These are phyloP conservation scores for Amiota communis DNA, from an alignment of 2,888 invertebrate genomes.

Conservation along the genomic window DNA sequence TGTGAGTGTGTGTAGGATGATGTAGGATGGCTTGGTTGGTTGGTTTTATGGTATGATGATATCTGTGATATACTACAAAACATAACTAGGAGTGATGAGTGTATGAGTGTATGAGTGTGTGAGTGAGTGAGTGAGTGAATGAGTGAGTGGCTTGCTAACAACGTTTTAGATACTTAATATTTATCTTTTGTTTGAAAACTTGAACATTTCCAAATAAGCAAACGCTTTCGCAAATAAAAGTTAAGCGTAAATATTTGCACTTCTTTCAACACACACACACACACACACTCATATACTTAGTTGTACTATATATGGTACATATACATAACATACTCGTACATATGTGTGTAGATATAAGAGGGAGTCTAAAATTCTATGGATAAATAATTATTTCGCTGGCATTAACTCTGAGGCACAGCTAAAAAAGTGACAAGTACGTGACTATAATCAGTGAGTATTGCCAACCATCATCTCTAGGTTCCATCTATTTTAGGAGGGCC, in stretches of 20 bases:
- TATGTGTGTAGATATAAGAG: not conserved
- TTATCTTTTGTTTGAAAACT: conserved; percentile 61
- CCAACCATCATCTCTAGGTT: not conserved
- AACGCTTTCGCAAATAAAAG: conserved; percentile 55
- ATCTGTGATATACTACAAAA: too few relatives aligned
- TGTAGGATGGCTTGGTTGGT: not conserved
- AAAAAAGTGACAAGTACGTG: conserved; percentile 58
- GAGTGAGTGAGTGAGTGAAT: conserved; percentile 1
- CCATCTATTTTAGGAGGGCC: too few relatives aligned
- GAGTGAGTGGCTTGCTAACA: conserved; percentile 27
- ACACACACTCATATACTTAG: conserved; percentile 18
- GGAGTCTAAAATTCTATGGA: conserved; percentile 18
- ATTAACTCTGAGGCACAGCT: not conserved
- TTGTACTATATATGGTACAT: too few relatives aligned
- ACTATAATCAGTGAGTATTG: conserved; percentile 54
- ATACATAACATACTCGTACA: conserved; percentile 26
- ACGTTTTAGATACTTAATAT: conserved; percentile 64
- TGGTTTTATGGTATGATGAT: too few relatives aligned
- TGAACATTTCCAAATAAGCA: conserved; percentile 54
- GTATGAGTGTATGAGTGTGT: not conserved
- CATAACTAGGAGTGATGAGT: not conserved
- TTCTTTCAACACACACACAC: conserved; percentile 36
- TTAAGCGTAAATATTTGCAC: conserved; percentile 60
- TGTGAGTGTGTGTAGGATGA: not conserved
- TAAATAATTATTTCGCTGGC: conserved; percentile 26